phyloP scores from a whole-genome alignment of 2,797 vertebrate species.

The Calcarius lapponicus region DNA sequence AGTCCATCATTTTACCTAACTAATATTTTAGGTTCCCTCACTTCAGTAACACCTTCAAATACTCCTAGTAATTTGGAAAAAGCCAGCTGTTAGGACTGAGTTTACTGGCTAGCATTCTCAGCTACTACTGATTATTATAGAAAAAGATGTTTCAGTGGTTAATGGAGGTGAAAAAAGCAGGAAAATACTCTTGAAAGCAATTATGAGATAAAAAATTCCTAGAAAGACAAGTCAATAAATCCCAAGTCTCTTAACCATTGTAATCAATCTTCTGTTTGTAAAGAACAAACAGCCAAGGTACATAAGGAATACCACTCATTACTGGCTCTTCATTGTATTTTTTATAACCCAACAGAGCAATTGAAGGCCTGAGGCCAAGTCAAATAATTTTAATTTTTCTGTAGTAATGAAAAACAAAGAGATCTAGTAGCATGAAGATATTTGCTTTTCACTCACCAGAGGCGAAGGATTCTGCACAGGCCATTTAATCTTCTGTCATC shows the following conservation, averaged over 20 bases:
- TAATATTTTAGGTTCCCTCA: not conserved
- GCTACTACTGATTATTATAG: not conserved
- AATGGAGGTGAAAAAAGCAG: not conserved
- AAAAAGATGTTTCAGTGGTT: not conserved
- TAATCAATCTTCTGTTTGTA: constrained; percentile 33
- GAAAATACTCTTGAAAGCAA: not conserved
- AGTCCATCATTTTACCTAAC: not conserved
- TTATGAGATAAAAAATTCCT: not conserved
- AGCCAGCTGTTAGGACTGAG: not conserved
- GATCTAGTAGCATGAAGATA: not conserved
- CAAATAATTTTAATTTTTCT: constrained; percentile 36
- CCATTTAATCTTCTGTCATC: not conserved
- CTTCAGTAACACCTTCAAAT: not conserved
- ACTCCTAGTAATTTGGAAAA: not conserved
- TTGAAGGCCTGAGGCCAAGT: not conserved
- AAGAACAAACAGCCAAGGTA: constrained; percentile 15
- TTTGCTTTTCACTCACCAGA: constrained; percentile 43
- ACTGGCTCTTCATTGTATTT: not conserved
- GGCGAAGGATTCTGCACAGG: constrained; percentile 1
- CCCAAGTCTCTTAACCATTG: not conserved
- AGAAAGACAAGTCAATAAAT: constrained; percentile 28
- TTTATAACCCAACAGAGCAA: constrained; percentile 39
- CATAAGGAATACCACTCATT: not conserved
- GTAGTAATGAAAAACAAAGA: constrained; percentile 21
- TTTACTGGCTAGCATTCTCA: not conserved